Conservation (phyloP, 2,797 vertebrate genomes). For the Amniataba percoides region DNA sequence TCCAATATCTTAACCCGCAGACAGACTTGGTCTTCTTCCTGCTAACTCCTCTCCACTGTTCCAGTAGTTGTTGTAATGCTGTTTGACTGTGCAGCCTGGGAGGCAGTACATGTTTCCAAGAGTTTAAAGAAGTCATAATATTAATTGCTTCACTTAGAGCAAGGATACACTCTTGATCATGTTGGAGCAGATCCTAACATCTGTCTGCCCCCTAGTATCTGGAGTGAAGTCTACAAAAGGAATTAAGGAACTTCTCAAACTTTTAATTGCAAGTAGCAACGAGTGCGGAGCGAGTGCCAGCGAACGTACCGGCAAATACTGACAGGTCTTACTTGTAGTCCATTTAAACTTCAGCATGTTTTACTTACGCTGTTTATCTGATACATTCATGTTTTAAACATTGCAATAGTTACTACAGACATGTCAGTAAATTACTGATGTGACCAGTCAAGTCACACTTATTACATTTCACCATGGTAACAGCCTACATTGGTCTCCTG, state of each 20-base stretch:
- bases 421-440: background rate
- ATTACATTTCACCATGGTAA: background rate
- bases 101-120: slow-evolving; percentile 54
- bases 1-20: background rate
- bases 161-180: slow-evolving; percentile 44
- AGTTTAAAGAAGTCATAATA: slow-evolving; percentile 60
- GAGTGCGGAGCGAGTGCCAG: slow-evolving; percentile 16
- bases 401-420: background rate
- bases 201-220: slow-evolving; percentile 69
- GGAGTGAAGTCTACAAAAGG: slow-evolving; percentile 54
- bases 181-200: slow-evolving; percentile 70
- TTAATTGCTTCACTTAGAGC: slow-evolving; percentile 56
- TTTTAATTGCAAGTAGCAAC: slow-evolving; percentile 48
- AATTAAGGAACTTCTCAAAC: slow-evolving; percentile 68
- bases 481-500: background rate
- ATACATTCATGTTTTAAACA: background rate
- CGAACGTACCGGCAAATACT: slow-evolving; percentile 5
- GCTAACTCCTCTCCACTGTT: background rate
- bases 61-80: background rate
- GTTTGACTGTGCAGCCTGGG: slow-evolving; percentile 32
- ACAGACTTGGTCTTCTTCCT: background rate
- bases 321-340: slow-evolving; percentile 1
- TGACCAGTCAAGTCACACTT: background rate
- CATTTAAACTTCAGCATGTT: background rate
- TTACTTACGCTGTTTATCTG: background rate